Base-by-base conservation (phyloP, 2,888 invertebrate species). In the Phengaris arion region DNA sequence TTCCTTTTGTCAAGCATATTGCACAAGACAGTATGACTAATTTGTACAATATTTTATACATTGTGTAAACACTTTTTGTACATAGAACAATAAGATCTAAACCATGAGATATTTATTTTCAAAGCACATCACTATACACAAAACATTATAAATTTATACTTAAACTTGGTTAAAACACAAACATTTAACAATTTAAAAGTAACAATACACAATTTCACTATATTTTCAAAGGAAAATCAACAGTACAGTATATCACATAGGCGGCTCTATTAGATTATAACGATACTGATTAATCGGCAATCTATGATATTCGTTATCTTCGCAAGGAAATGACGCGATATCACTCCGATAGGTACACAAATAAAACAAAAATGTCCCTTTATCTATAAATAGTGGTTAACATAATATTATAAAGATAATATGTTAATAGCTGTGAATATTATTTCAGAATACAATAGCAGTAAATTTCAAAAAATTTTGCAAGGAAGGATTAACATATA, bases 271-370 rank as follows among this genome's bases (percentile, higher is more conserved):
- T 78, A 81, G 80, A 81, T 80, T 78, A 76, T 77, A 78, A 81
- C 80, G 81, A 78, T 77, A 76, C 76, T 77, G 77, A 80, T 79
- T 82, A 79, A 78, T 77, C 77, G 80, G 75, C 77, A 79, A 89
- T 89, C 86, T 84, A 84, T 84, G 81, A 86, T 89, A 88, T 86
- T 78, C 52, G 12, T 82, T 90, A 92, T 91, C 90, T 85, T 82
- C 82, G 84, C 83, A 79, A 84, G 86, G 87, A 91, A 90, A 81
- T 79, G 70, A 70, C 75, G 54, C 48, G 57, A 45, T 57, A 54
- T 10, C 59, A 13, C 15, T 15, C 12, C 64, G 64, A 64, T 45
- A 64, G 22, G 22, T 55, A 74, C 57, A 74, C 15, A 74, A 74
- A 74, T 74, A 57, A 74, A 45, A 57, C 45, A 74, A 35, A 74